phyloP scores from a whole-genome alignment of 1,140 invertebrate species.

The Aphelenchoides fujianensis region DNA sequence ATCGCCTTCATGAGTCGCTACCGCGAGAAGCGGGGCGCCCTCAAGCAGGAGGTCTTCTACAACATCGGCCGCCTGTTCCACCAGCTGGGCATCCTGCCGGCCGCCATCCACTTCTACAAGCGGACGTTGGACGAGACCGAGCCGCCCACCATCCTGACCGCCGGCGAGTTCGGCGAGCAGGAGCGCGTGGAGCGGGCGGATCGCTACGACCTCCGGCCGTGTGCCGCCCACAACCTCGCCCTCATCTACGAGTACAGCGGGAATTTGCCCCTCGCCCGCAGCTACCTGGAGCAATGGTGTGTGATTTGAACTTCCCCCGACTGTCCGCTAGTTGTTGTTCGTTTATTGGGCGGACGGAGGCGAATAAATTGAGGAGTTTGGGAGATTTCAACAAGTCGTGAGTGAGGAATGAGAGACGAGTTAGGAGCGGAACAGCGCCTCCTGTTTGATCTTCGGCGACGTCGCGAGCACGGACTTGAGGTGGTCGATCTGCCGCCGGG shows the following conservation, averaged over 20 bases:
- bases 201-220: constrained; percentile 49
- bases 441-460: not conserved
- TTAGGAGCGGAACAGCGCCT: not conserved
- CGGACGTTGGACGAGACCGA: constrained; percentile 42
- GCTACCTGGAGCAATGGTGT: constrained; percentile 63
- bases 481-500: not conserved
- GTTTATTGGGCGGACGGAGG: too few relatives aligned
- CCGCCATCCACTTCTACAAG: constrained; percentile 56
- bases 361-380: constrained; percentile 39
- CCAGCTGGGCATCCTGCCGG: constrained; percentile 53
- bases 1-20: constrained; percentile 57
- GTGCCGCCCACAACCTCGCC: constrained; percentile 64
- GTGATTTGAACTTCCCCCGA: constrained; percentile 59
- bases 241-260: constrained; percentile 64
- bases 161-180: constrained; percentile 38
- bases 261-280: constrained; percentile 61
- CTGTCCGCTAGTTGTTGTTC: too few relatives aligned
- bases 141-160: constrained; percentile 30
- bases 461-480: not conserved
- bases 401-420: not conserved
- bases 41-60: constrained; percentile 52
- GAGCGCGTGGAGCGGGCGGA: constrained; percentile 23
- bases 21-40: constrained; percentile 33
- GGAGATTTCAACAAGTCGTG: not conserved
- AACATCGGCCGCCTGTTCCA: constrained; percentile 60